Percentiles rank a stretch among this genome's conserved stretches.
Evolutionary conservation across 92 coral and sea anemone species (phyloP).

Genomic region (Phymanthus crucifer): DNA sequence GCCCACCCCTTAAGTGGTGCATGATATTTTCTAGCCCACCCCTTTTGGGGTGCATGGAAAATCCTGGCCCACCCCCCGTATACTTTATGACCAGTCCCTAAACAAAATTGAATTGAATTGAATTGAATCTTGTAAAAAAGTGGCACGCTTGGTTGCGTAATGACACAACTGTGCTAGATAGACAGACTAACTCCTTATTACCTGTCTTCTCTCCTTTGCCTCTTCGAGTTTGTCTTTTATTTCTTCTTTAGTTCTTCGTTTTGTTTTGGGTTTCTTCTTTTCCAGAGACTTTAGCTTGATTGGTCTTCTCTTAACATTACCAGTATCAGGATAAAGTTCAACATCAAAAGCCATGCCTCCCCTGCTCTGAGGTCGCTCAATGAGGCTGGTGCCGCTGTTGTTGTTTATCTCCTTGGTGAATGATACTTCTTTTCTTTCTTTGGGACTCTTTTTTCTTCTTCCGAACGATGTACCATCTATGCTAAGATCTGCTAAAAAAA

Average conservation of each 20-base stretch:
- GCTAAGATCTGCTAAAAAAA: constrained; percentile 53
- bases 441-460: constrained; percentile 73
- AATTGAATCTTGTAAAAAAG: neutral
- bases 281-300: constrained; percentile 71
- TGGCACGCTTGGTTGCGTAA: neutral
- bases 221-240: constrained; percentile 76
- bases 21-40: too few species aligned
- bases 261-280: constrained; percentile 60
- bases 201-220: constrained; percentile 80
- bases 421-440: constrained; percentile 71
- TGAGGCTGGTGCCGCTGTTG: constrained; percentile 63
- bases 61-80: too few species aligned
- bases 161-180: neutral
- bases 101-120: too few species aligned
- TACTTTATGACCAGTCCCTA: too few species aligned
- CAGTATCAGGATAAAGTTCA: constrained; percentile 86
- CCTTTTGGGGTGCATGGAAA: too few species aligned
- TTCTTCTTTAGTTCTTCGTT: constrained; percentile 84
- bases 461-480: constrained; percentile 70
- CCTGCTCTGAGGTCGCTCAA: constrained; percentile 86
- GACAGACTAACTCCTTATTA: constrained; percentile 15
- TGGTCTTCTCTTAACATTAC: constrained; percentile 87
- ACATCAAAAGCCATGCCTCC: constrained; percentile 91
- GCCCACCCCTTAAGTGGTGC: too few species aligned
- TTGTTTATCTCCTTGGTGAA: constrained; percentile 59